Percentiles rank a stretch among this genome's conserved stretches.
phyloP scores from a whole-genome alignment of 2,888 invertebrate species.

The Linyphia triangularis region DNA sequence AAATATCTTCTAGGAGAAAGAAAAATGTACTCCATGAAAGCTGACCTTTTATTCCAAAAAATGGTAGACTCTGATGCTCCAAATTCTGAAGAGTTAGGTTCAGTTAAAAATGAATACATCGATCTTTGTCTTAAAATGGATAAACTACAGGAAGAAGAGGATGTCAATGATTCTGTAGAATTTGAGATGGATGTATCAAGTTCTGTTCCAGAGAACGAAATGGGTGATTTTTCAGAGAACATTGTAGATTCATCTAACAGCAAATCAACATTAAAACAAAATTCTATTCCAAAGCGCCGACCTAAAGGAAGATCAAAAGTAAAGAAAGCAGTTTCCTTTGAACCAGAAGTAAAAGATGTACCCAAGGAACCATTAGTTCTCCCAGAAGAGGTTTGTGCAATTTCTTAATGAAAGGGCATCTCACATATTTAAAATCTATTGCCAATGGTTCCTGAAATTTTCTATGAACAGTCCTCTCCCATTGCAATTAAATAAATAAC shows the following conservation, averaged over 20 bases:
- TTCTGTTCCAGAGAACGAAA: no score
- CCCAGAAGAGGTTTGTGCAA: neutral
- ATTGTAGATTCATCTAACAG: neutral
- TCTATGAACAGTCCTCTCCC: no score
- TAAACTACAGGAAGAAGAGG: conserved; percentile 12
- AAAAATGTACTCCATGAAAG: conserved; percentile 49
- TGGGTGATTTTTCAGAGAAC: neutral
- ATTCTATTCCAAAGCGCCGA: neutral
- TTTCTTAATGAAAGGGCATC: no score
- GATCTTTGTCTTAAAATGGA: conserved; percentile 62
- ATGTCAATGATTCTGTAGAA: conserved; percentile 23
- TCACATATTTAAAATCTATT: neutral
- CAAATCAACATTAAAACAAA: conserved; percentile 10
- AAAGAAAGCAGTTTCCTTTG: conserved; percentile 50
- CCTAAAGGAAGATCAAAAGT: conserved; percentile 26
- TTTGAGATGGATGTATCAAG: neutral
- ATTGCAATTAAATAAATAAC: no score
- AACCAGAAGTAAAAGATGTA: neutral
- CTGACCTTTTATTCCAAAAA: conserved; percentile 45
- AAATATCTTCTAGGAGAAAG: conserved; percentile 62
- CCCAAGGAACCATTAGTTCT: neutral
- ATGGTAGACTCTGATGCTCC: neutral
- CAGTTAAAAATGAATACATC: conserved; percentile 46
- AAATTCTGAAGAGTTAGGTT: conserved; percentile 1
- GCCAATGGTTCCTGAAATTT: no score